Evolutionary conservation across 2,888 invertebrate genomes (phyloP).

Genomic region (Slavum lentiscoides): DNA sequence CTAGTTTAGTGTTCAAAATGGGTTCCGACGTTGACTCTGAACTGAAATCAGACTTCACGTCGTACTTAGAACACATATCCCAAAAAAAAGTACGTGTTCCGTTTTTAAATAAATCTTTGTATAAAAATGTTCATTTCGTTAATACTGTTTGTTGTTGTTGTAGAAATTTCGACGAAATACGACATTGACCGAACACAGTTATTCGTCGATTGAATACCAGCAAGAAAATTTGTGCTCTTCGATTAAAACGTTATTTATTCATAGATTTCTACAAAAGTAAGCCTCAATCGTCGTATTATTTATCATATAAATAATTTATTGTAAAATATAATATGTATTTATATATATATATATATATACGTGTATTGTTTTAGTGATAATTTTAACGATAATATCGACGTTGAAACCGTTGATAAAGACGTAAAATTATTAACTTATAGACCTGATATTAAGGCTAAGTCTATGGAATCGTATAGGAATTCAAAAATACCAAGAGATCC

Average conservation of each 20-base stretch:
- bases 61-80: constrained; percentile 36
- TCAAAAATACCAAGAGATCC: constrained; percentile 38
- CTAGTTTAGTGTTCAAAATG: constrained; percentile 5
- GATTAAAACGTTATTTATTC: constrained; percentile 46
- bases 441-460: constrained; percentile 19
- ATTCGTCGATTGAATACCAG: constrained; percentile 34
- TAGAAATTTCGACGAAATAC: constrained; percentile 25
- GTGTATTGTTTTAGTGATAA: constrained; percentile 22
- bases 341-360: neutral
- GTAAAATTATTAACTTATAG: constrained; percentile 40
- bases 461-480: constrained; percentile 38
- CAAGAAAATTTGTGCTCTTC: constrained; percentile 46
- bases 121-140: neutral
- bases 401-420: constrained; percentile 37
- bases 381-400: constrained; percentile 19
- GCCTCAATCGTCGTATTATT: neutral
- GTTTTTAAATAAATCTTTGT: neutral
- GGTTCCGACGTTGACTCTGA: constrained; percentile 35
- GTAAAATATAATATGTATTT: neutral
- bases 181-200: constrained; percentile 33
- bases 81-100: constrained; percentile 43
- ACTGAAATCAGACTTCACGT: constrained; percentile 44
- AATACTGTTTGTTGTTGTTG: neutral
- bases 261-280: constrained; percentile 33
- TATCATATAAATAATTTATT: neutral